Conservation (phyloP, 2,888 invertebrate genomes). For the Cephus pygmeus region DNA sequence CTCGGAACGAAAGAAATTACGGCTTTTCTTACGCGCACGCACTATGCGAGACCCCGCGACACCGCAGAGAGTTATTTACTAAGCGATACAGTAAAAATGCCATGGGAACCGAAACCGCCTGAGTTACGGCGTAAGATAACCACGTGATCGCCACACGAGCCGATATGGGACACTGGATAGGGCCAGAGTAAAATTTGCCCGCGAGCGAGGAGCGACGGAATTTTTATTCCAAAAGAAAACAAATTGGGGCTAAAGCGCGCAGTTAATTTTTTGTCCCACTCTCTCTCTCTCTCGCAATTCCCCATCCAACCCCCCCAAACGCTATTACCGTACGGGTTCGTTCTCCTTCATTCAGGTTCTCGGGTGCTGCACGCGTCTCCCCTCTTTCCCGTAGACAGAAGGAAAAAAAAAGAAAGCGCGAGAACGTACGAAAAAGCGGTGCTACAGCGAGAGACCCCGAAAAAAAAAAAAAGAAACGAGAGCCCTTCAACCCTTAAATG, state of each 20-base stretch:
- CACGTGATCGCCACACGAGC: not conserved
- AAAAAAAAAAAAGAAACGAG: not conserved
- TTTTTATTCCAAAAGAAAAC: not conserved
- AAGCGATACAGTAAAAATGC: not conserved
- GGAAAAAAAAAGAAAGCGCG: not conserved
- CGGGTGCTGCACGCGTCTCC: not conserved
- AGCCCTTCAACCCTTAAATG: not conserved
- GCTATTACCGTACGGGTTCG: not conserved
- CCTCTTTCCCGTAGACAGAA: not conserved
- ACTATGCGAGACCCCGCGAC: no score
- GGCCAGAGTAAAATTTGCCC: not conserved
- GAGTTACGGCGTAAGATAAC: conserved; percentile 28
- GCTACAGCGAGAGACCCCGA: not conserved
- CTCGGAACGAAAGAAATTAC: not conserved
- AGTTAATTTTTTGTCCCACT: not conserved
- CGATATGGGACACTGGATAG: not conserved
- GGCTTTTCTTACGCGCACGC: not conserved
- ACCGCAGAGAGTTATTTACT: no score
- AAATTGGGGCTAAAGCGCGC: not conserved
- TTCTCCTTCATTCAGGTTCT: not conserved
- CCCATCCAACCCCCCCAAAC: not conserved
- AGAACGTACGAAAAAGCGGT: not conserved
- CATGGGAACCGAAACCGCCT: conserved; percentile 48
- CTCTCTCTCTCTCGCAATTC: not conserved
- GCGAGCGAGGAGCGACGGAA: not conserved